phyloP scores from a whole-genome alignment of 1,140 invertebrate genomes.

The Choristoneura fumiferana region DNA sequence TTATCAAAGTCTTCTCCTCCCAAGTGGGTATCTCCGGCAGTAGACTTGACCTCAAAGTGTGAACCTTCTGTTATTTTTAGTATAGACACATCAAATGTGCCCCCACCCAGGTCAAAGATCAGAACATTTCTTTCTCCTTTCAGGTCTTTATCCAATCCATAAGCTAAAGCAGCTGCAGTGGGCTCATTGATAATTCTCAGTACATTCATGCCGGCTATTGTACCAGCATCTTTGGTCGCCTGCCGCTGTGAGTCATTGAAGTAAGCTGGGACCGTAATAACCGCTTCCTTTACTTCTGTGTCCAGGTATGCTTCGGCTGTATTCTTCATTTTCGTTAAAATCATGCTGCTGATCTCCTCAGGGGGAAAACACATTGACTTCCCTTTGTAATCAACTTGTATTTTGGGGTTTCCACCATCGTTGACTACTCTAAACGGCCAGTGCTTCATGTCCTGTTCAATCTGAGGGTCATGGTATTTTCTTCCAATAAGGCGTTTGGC shows the following conservation, averaged over 20 bases:
- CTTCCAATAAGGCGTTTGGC: too few species aligned
- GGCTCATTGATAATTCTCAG: too few species aligned
- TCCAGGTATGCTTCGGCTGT: slow-evolving; percentile 89
- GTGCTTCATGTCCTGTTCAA: slow-evolving; percentile 87
- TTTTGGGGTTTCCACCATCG: slow-evolving; percentile 83
- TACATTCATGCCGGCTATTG: slow-evolving; percentile 83
- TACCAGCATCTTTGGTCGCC: slow-evolving; percentile 84
- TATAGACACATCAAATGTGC: too few species aligned
- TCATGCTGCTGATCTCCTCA: slow-evolving; percentile 89
- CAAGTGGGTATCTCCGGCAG: slow-evolving; percentile 80
- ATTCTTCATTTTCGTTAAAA: too few species aligned
- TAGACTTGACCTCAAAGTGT: slow-evolving; percentile 84
- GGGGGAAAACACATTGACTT: slow-evolving; percentile 86
- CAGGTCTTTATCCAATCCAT: slow-evolving; percentile 87
- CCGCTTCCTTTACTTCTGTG: slow-evolving; percentile 82
- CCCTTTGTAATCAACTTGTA: slow-evolving; percentile 86
- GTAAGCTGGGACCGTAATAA: slow-evolving; percentile 93
- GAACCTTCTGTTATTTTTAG: slow-evolving; percentile 84
- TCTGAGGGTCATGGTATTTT: slow-evolving; percentile 82
- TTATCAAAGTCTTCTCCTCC: too few species aligned
- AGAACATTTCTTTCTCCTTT: too few species aligned
- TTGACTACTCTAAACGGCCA: slow-evolving; percentile 87
- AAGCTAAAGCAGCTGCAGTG: slow-evolving; percentile 86
- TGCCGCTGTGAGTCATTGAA: too few species aligned
- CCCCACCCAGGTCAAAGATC: too few species aligned